phyloP scores from a whole-genome alignment of 2,888 invertebrate species.

The Himalopsyche tibetana region DNA sequence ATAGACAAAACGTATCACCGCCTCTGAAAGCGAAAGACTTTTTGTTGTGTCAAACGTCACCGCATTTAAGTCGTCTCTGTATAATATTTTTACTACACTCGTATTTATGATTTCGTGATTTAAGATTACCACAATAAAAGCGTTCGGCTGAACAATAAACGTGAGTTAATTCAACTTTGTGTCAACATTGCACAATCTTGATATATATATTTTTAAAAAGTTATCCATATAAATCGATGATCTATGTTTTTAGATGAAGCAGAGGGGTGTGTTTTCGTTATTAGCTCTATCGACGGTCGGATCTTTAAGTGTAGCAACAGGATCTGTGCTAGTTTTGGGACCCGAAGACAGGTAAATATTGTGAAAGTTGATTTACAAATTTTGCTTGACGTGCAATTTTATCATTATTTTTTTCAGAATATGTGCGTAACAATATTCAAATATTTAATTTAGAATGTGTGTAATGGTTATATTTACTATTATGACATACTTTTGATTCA shows the following conservation, averaged over 20 bases:
- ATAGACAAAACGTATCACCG: slow-evolving; percentile 2
- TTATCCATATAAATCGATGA: slow-evolving; percentile 35
- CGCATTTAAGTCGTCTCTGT: not conserved
- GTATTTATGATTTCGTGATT: slow-evolving; percentile 35
- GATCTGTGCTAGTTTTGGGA: slow-evolving; percentile 73
- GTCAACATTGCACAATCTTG: slow-evolving; percentile 31
- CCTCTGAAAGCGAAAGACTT: slow-evolving; percentile 12
- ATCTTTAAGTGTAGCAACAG: slow-evolving; percentile 71
- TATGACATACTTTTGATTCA: not conserved
- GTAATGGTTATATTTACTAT: slow-evolving; percentile 27
- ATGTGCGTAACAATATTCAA: not conserved
- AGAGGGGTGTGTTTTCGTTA: slow-evolving; percentile 70
- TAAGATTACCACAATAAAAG: not conserved
- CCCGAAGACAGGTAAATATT: slow-evolving; percentile 74
- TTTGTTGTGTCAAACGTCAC: slow-evolving; percentile 42
- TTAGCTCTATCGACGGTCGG: slow-evolving; percentile 71
- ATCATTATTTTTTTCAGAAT: slow-evolving; percentile 26
- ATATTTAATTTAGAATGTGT: not conserved
- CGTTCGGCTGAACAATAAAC: not conserved
- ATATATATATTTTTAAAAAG: not conserved
- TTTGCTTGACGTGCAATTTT: not conserved
- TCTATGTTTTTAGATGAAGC: slow-evolving; percentile 69
- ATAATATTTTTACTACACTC: not conserved
- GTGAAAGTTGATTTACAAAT: slow-evolving; percentile 23
- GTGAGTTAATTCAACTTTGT: slow-evolving; percentile 19